Percentiles rank a stretch among this genome's conserved stretches.
Evolutionary conservation across 2,113 vertebrate species (phyloP).

Genomic region (Ceyx margarethae): DNA sequence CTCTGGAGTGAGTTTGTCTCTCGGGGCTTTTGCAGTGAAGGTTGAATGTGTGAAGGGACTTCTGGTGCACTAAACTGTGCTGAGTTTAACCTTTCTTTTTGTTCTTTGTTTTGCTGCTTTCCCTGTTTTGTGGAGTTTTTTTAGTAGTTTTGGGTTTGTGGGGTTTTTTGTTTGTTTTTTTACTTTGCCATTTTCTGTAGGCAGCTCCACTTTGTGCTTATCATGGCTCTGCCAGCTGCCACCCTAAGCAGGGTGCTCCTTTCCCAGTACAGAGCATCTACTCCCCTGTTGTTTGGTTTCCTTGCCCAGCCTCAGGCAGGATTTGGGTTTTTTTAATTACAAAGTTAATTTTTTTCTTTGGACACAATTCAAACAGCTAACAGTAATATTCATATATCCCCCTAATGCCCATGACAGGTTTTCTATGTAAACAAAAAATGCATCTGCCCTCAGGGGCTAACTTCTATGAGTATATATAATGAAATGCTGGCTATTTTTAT

Average conservation of each 20-base stretch:
- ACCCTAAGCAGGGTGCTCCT: background rate
- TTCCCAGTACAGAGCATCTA: background rate
- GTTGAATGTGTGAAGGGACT: background rate
- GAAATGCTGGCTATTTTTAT: conserved; percentile 24
- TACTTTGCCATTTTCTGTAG: conserved; percentile 12
- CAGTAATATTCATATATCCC: conserved; percentile 26
- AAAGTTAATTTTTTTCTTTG: conserved; percentile 48
- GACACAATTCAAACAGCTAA: conserved; percentile 42
- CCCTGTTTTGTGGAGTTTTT: background rate
- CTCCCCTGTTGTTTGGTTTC: conserved; percentile 26
- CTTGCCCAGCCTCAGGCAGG: conserved; percentile 21
- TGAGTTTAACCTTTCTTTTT: background rate
- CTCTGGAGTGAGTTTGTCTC: background rate
- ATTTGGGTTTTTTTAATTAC: conserved; percentile 55
- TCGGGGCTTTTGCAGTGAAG: background rate
- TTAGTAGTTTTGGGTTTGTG: too few relatives aligned
- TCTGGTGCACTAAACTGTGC: background rate
- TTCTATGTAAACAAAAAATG: conserved; percentile 50
- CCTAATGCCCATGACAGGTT: conserved; percentile 44
- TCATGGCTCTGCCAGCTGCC: conserved; percentile 39
- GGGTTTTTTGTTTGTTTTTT: background rate
- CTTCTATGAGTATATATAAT: background rate
- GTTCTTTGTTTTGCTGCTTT: background rate
- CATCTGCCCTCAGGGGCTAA: conserved; percentile 48
- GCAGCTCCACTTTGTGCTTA: conserved; percentile 27